phyloP scores from a whole-genome alignment of 2,797 vertebrate species.

The Smutsia temminckii region DNA sequence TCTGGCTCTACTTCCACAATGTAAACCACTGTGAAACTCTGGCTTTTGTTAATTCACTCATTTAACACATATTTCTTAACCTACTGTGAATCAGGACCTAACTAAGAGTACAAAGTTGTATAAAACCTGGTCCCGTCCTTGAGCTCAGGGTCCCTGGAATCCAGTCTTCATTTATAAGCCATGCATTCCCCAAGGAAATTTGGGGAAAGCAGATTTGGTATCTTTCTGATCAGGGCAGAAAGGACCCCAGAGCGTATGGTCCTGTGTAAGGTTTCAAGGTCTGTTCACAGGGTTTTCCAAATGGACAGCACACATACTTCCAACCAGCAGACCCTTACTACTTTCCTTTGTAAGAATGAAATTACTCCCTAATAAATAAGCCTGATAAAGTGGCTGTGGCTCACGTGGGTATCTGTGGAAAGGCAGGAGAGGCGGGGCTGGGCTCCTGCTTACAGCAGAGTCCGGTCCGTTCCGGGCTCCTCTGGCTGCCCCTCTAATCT shows the following conservation, averaged over 20 bases:
- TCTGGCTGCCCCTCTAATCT: slow-evolving; percentile 20
- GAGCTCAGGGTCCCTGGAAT: not conserved
- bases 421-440: not conserved
- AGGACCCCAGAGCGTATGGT: not conserved
- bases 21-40: not conserved
- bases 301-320: not conserved
- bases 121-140: not conserved
- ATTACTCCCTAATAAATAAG: not conserved
- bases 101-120: not conserved
- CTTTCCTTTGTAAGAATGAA: not conserved
- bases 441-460: not conserved
- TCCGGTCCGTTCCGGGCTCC: not conserved
- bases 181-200: not conserved
- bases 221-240: not conserved
- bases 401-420: not conserved
- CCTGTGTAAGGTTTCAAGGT: not conserved
- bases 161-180: not conserved
- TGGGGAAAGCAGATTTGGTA: not conserved
- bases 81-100: not conserved
- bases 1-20: not conserved
- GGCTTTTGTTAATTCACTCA: not conserved
- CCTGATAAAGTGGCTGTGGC: not conserved
- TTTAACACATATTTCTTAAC: not conserved
- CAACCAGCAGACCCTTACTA: not conserved
- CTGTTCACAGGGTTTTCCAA: not conserved